Base-by-base conservation (phyloP, 92 coral and sea anemone species). In the Parazoanthus darwini region DNA sequence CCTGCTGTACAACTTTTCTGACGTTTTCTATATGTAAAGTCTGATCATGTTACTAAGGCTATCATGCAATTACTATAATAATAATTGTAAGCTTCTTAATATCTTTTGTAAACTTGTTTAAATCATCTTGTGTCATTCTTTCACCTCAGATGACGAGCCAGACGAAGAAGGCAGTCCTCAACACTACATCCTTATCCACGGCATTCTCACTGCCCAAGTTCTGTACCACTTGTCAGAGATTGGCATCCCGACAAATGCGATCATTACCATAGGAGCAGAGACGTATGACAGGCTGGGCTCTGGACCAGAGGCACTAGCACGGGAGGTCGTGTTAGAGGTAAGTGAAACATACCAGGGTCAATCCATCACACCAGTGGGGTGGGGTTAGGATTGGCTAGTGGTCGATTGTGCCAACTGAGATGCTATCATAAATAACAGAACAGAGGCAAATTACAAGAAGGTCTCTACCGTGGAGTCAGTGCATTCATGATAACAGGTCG, bases 111-210 rank as follows among this genome's bases (percentile, higher is more conserved):
- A 29, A 29, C 33, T 63, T 59, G 68, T 20, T 0, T 59, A 63
- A 85, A 23, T 8, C 29, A 29, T 39, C 26, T 37, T 42, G 50
- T 42, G 74, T 82, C 15, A 14, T 42, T 54, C 36, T 77, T 23
- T 80, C 70, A 72, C 85, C 56, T 16, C 58, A 97, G 99, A 97
- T 94, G 99, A 97, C 88, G 98, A 96, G 77, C 99, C 99, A 8
- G 99, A 95, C 77, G 98, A 92, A 29, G 94, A 92, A 74, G 99
- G 97, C 29, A 92, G 99, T 66, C 99, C 99, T 4, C 99, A 96
- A 25, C 99, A 96, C 78, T 96, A 96, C 78, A 86, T 96, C 58
- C 81, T 96, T 51, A 93, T 96, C 76, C 99, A 96, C 50, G 99
- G 97, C 77, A 91, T 96, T 73, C 94, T 88, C 46, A 89, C 92